Base-by-base conservation (phyloP, 2,797 vertebrate species). In the Ceryle rudis region DNA sequence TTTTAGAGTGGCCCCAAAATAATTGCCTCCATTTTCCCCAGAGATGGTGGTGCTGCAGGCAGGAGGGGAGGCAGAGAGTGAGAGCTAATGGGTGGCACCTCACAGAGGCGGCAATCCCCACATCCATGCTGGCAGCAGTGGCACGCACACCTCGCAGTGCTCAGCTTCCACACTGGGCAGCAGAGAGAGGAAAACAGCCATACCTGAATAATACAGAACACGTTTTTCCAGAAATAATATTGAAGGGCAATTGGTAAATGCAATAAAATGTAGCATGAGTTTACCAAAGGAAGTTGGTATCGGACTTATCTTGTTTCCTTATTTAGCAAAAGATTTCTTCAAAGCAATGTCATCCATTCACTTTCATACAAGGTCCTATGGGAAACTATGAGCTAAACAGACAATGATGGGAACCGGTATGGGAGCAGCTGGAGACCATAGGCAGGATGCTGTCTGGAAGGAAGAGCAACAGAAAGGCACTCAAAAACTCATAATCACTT, bases 1-100 rank as follows among this genome's bases (percentile, higher is more conserved):
- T 79, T 86, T 86, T 93, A 77, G 29, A 95, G 62, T 75, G 54
- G 22, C 26, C 80, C 49, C 26, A 72, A 91, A 92, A 61, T 64
- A 86, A 83, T 83, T 83, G 54, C 57, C 57, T 62, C n/a, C 0
- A 0, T 67, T 93, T 91, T 70, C 80, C 39, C 25, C 16, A 20
- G 51, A 41, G 78, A n/a, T 75, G 42, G 57, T 35, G 49, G 23
- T 57, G 35, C 28, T 86, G 70, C 64, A 21, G 65, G 65, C 5
- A 0, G 46, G n/a, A 77, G 37, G 29, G 61, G 28, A 71, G 26
- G 75, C 28, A 41, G 41, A 25, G 71, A 80, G 55, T 20, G 39
- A 66, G 75, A 86, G 69, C 47, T 87, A 51, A 51, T 26, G n/a
- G 42, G 51, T 51, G 58, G 47, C 47, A 69, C 42, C 1, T 6